A percentile compares a stretch with the other conserved stretches of the same genome.
Conservation (phyloP, 2,113 vertebrate genomes). For the Heptranchias perlo region DNA sequence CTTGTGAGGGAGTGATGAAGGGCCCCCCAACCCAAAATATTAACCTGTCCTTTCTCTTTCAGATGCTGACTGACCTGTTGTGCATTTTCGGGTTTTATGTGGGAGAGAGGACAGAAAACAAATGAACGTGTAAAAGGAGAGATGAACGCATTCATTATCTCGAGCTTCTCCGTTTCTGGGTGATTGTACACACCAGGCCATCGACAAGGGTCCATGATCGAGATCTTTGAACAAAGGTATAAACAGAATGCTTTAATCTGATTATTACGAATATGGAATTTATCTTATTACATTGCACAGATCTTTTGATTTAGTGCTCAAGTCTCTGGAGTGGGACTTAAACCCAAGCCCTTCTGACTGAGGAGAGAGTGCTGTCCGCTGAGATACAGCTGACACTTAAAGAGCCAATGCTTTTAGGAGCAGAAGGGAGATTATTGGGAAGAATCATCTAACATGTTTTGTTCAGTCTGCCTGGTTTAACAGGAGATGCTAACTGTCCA, state of each 20-base stretch:
- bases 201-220: background rate
- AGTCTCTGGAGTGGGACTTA: too few relatives aligned
- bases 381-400: background rate
- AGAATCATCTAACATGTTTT: background rate
- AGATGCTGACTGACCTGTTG: background rate
- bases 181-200: too few relatives aligned
- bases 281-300: background rate
- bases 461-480: too few relatives aligned
- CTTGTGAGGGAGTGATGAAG: background rate
- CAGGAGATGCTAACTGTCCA: background rate
- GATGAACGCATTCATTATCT: background rate
- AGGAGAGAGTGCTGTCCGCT: background rate
- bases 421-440: background rate
- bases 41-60: too few relatives aligned
- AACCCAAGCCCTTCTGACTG: background rate
- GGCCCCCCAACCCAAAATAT: background rate
- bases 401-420: background rate
- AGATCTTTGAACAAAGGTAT: background rate
- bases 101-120: background rate
- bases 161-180: too few relatives aligned
- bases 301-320: background rate
- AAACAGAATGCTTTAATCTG: background rate
- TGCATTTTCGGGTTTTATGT: background rate
- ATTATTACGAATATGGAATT: background rate
- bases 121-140: background rate